Evolutionary conservation across 2,113 vertebrate genomes (phyloP).

Genomic region (Prietella phreatophila): DNA sequence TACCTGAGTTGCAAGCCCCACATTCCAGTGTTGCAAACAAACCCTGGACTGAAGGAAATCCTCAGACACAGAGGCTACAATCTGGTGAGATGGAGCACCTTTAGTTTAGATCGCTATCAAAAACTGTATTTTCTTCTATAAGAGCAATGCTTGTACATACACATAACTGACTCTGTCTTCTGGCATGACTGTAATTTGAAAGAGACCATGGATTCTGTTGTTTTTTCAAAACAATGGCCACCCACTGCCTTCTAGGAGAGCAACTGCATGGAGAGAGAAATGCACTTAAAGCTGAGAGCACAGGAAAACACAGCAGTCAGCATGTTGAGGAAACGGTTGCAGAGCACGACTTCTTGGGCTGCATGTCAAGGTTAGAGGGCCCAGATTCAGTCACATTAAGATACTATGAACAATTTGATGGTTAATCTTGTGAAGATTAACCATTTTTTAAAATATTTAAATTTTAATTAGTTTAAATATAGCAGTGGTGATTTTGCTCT

Average conservation of each 20-base stretch:
- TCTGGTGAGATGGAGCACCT: slow-evolving; percentile 69
- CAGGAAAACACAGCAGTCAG: slow-evolving; percentile 71
- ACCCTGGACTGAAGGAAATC: slow-evolving; percentile 73
- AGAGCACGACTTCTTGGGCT: slow-evolving; percentile 92
- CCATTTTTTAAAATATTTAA: not conserved
- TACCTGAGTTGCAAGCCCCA: slow-evolving; percentile 73
- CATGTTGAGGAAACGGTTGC: slow-evolving; percentile 67
- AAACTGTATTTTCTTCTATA: slow-evolving; percentile 16
- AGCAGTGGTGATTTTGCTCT: not conserved
- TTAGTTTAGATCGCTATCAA: not conserved
- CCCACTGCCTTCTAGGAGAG: slow-evolving; percentile 63
- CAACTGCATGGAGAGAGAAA: slow-evolving; percentile 74
- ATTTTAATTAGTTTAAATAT: not conserved
- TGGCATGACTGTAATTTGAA: not conserved
- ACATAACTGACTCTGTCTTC: not conserved
- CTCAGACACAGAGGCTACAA: slow-evolving; percentile 77
- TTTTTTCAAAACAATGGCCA: slow-evolving; percentile 37
- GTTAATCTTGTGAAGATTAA: not conserved
- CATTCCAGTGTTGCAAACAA: slow-evolving; percentile 75
- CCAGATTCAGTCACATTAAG: not conserved
- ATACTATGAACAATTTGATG: not conserved
- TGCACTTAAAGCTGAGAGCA: slow-evolving; percentile 61
- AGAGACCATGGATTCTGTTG: not conserved
- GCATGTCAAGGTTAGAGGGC: slow-evolving; percentile 89
- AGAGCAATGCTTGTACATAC: not conserved